Conservation (phyloP, 2,797 vertebrate species). For the Microhierax caerulescens region DNA sequence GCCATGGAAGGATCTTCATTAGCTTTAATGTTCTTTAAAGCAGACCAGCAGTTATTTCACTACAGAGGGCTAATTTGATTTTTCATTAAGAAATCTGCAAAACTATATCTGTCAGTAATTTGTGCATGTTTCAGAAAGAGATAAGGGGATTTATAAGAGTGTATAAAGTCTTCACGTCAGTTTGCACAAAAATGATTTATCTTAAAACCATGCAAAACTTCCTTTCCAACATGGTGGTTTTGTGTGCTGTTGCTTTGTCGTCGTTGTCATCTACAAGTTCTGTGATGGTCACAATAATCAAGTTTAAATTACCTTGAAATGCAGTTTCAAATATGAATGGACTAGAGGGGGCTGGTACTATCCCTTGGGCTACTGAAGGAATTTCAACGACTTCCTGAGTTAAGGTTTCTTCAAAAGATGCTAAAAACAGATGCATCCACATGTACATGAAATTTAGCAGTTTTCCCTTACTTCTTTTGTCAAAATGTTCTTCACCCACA, state of each 20-base stretch:
- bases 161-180: background rate
- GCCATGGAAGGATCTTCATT: background rate
- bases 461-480: background rate
- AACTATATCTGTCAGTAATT: background rate
- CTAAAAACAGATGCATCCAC: fast-evolving
- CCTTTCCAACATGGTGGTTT: background rate
- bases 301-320: background rate
- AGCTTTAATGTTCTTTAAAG: background rate
- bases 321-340: background rate
- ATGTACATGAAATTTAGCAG: background rate
- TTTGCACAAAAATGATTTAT: background rate
- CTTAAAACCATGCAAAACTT: background rate
- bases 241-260: background rate
- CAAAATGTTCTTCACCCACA: background rate
- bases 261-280: background rate
- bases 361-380: background rate
- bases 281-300: background rate
- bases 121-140: background rate
- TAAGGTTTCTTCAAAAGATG: background rate
- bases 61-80: background rate
- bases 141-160: background rate
- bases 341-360: background rate
- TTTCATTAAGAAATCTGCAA: background rate
- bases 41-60: background rate
- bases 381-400: background rate